Evolutionary conservation across 2,888 invertebrate genomes (phyloP), one percentile per base, ranked within the genome.

Genomic region (Brachyptera risi): DNA sequence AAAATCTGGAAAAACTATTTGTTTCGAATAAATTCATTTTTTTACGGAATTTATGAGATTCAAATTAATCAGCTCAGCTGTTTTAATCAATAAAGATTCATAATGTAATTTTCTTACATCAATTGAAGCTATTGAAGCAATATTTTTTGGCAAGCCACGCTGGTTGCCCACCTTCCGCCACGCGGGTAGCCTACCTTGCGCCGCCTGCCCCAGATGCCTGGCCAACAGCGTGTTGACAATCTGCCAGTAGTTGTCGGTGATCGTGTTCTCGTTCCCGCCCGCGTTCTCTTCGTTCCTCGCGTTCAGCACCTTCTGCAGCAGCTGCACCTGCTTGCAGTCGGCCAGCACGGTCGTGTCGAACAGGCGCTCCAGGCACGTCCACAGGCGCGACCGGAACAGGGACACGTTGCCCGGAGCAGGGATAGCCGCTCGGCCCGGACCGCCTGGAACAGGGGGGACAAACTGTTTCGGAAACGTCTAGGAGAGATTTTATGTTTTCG

Each of bases 341-440:
- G 83, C 82, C 68, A 82, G 87, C 40, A 91, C 81, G 61, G 86
- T 85, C 62, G 85, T 84, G 71, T 90, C 88, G 71, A 94, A 89
- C 7, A 92, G 76, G 74, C 88, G 89, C 71, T 96, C 94, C 70
- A 96, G 82, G 68, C 92, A 92, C 63, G 87, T 86, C 95, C 96
- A 96, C 3, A 96, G 80, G 70, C 88, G 80, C 40, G 79, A 81
- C 64, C 86, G 75, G 68, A 86, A 80, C 56, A 82, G 78, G 24
- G 81, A 78, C 7, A 80, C 78, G 65, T 81, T 80, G 7, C 81
- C 81, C 40, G 79, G 76, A 1, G 80, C 75, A 5, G 83, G 82
- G 69, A 83, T 76, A 35, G 81, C 76, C 0, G 83, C 81, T 69
- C 83, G 74, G 3, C 86, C 86, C 1, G 84, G 82, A 7, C 77